Conservation (phyloP, 2,113 vertebrate genomes). For the Trogon melanurus region DNA sequence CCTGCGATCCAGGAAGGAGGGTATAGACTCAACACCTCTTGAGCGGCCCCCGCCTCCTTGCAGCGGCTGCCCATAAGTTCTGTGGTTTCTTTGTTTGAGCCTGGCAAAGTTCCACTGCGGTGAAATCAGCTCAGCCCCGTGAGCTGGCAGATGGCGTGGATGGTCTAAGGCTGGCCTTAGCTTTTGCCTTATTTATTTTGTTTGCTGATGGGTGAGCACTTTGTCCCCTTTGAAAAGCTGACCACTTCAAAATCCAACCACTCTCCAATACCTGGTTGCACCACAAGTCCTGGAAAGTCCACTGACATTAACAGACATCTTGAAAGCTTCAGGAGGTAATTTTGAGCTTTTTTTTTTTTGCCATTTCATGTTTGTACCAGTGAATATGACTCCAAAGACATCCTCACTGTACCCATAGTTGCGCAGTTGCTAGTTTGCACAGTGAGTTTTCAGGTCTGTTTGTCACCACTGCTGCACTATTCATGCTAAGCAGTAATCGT, state of each 20-base stretch:
- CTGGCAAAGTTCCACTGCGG: not conserved
- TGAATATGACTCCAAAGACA: not conserved
- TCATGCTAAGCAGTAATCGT: not conserved
- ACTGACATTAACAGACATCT: not conserved
- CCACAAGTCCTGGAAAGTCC: not conserved
- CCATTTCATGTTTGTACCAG: not conserved
- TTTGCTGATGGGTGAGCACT: slow-evolving; percentile 27
- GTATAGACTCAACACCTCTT: not conserved
- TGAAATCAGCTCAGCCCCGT: not conserved
- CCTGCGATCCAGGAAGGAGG: not conserved
- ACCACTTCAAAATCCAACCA: not conserved
- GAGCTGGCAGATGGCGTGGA: not conserved
- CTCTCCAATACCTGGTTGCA: not conserved
- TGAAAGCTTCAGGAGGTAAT: not conserved
- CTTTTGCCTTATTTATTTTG: not conserved
- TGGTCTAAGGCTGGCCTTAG: not conserved
- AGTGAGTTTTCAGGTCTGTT: not conserved
- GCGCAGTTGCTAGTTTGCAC: not conserved
- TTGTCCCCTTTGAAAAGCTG: slow-evolving; percentile 3
- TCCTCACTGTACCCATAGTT: not conserved
- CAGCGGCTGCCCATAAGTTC: not conserved
- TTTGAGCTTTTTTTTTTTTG: not conserved
- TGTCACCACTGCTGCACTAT: not conserved
- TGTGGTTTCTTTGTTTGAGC: slow-evolving; percentile 26
- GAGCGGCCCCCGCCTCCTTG: not conserved